Percentiles rank a stretch among this genome's conserved stretches.
These are phyloP conservation scores for Drosophila neotestacea DNA, from an alignment of 2,888 invertebrate genomes.

Conservation along the genomic window DNA sequence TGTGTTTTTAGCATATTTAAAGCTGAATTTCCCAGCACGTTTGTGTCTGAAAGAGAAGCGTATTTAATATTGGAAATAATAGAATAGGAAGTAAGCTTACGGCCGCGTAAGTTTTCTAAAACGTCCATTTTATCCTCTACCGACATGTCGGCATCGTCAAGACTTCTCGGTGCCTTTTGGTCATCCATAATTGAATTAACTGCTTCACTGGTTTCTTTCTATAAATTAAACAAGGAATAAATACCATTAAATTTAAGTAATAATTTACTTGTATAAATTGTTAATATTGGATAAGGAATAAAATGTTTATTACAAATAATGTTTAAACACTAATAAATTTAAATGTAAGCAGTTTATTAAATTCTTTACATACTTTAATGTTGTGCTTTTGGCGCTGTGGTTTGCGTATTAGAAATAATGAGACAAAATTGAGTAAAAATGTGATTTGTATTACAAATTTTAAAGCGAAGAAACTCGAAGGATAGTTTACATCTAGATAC, in stretches of 20 bases:
- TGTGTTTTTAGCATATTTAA: constrained; percentile 92
- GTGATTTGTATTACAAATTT: not conserved
- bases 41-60: constrained; percentile 64
- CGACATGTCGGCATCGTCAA: constrained; percentile 70
- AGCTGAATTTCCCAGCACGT: constrained; percentile 78
- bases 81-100: constrained; percentile 31
- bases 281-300: not conserved
- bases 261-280: no score
- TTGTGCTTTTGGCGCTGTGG: constrained; percentile 37
- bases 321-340: no score
- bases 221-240: constrained; percentile 29
- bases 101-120: constrained; percentile 64
- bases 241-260: not conserved
- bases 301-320: not conserved
- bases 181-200: constrained; percentile 84
- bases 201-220: constrained; percentile 84
- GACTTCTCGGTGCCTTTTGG: constrained; percentile 35
- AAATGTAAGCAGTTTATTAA: no score
- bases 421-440: not conserved
- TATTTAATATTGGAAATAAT: not conserved
- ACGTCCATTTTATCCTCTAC: constrained; percentile 76
- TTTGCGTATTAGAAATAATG: constrained; percentile 22
- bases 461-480: not conserved
- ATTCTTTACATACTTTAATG: constrained; percentile 59
- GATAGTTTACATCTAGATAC: not conserved